Evolutionary conservation across 2,113 vertebrate species (phyloP).

Genomic region (Aplodontia rufa): DNA sequence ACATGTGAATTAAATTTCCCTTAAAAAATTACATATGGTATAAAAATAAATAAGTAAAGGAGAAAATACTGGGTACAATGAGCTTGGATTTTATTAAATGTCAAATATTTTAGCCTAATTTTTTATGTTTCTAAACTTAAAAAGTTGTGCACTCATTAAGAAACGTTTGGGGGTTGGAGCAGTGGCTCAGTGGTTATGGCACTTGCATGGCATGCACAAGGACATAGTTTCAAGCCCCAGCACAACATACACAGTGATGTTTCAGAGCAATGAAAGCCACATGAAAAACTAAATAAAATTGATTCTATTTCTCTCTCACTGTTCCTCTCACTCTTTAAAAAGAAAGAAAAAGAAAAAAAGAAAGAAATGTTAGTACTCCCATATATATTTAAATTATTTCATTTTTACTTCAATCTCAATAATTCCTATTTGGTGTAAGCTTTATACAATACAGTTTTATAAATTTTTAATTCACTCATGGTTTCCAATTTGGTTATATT

Average conservation of each 20-base stretch:
- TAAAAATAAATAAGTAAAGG: constrained; percentile 44
- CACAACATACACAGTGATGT: no score
- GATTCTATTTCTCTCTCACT: no score
- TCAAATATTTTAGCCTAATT: constrained; percentile 58
- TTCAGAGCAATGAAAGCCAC: no score
- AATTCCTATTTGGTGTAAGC: constrained; percentile 34
- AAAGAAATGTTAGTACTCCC: neutral
- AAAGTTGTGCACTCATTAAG: neutral
- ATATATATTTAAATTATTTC: constrained; percentile 48
- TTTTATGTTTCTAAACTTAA: constrained; percentile 45
- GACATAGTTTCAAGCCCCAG: no score
- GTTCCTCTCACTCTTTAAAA: no score
- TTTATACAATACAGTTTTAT: constrained; percentile 3
- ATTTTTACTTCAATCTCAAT: constrained; percentile 15
- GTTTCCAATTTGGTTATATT: constrained; percentile 2
- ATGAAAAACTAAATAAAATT: no score
- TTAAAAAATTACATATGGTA: constrained; percentile 64
- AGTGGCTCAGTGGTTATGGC: no score
- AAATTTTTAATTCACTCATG: neutral
- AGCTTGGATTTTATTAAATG: constrained; percentile 60
- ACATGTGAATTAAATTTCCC: constrained; percentile 64
- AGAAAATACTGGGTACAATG: constrained; percentile 15
- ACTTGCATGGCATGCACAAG: no score
- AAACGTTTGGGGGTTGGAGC: no score
- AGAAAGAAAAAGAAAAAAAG: no score